Percentiles rank a stretch among this genome's conserved stretches.
Conservation (phyloP, 1,140 invertebrate species). For the Magallana angulata region DNA sequence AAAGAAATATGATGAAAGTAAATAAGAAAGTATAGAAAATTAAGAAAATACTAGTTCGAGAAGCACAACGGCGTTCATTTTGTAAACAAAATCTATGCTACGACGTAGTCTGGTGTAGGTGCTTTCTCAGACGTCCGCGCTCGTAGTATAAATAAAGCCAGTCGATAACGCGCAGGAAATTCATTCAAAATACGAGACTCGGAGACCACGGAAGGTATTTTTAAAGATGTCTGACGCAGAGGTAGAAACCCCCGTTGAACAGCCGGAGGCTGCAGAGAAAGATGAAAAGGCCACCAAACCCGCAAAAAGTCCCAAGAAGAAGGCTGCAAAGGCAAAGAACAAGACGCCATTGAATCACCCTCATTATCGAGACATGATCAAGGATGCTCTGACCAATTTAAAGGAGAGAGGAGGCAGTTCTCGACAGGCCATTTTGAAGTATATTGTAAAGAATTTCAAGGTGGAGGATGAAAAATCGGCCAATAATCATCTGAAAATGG, state of each 20-base stretch:
- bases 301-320: conserved; percentile 47
- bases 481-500: conserved; percentile 74
- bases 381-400: conserved; percentile 21
- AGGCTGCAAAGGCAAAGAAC: conserved; percentile 49
- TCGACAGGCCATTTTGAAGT: conserved; percentile 78
- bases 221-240: conserved; percentile 33
- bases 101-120: conserved; percentile 24
- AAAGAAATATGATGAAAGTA: neutral
- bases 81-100: conserved; percentile 24
- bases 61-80: conserved; percentile 38
- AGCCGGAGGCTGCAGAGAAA: conserved; percentile 31
- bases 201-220: neutral
- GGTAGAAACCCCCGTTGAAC: conserved; percentile 16
- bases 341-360: conserved; percentile 66
- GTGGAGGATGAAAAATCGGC: conserved; percentile 70
- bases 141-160: conserved; percentile 38
- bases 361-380: conserved; percentile 66
- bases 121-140: conserved; percentile 51
- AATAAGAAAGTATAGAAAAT: neutral
- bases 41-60: neutral
- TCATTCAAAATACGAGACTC: conserved; percentile 29
- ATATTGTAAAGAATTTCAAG: conserved; percentile 75
- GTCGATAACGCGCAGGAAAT: neutral
- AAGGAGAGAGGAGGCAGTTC: conserved; percentile 73
- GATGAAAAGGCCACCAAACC: conserved; percentile 11